A percentile compares a stretch with the other conserved stretches of the same genome.
These are phyloP conservation scores for Lathronympha strigana DNA, from an alignment of 2,888 invertebrate genomes.

Conservation along the genomic window DNA sequence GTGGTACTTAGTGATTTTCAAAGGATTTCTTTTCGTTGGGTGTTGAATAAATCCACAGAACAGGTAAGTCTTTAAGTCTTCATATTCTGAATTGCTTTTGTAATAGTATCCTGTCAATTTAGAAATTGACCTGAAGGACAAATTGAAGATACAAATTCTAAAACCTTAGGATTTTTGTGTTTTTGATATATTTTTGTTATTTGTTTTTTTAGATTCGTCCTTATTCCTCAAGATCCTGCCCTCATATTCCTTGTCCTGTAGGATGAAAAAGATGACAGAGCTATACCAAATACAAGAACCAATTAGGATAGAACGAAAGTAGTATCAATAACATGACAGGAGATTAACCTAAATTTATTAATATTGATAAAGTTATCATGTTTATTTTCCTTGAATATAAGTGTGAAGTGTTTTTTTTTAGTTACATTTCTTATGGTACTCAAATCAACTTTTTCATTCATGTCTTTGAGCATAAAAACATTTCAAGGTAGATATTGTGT, in stretches of 20 bases:
- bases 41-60: slow-evolving; percentile 6
- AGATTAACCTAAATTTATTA: background rate
- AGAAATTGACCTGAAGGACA: background rate
- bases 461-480: too few relatives aligned
- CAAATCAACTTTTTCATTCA: too few relatives aligned
- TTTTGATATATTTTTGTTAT: background rate
- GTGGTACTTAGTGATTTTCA: slow-evolving; percentile 34
- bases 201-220: slow-evolving; percentile 9
- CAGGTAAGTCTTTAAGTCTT: slow-evolving; percentile 26
- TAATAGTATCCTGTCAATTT: background rate
- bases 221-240: slow-evolving; percentile 4
- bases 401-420: too few relatives aligned
- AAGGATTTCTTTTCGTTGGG: slow-evolving; percentile 17
- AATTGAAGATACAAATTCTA: background rate
- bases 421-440: too few relatives aligned
- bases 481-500: too few relatives aligned
- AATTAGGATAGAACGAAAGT: background rate
- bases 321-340: slow-evolving; percentile 1
- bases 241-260: slow-evolving; percentile 8
- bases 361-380: background rate
- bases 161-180: background rate
- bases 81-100: background rate
- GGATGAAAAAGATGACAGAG: background rate
- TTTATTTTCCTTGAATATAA: background rate
- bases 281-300: background rate